These are phyloP conservation scores for Diarsia brunnea DNA, from an alignment of 2,888 invertebrate genomes.

Conservation along the genomic window DNA sequence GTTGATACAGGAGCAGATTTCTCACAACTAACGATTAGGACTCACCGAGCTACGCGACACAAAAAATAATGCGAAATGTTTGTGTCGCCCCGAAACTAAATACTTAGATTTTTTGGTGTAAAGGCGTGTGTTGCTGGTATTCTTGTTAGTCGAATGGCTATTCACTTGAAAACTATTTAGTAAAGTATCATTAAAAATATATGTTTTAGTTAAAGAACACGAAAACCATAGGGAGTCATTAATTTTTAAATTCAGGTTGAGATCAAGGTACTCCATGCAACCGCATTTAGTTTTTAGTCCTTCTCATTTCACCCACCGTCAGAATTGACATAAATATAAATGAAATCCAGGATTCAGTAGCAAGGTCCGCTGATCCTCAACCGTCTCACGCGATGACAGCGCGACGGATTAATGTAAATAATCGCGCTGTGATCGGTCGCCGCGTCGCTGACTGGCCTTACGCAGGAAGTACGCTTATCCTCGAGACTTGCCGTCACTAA, in stretches of 20 bases:
- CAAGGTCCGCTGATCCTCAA: constrained; percentile 53
- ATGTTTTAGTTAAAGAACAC: neutral
- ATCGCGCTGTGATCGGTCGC: constrained; percentile 73
- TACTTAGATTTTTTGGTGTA: neutral
- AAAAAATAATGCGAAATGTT: constrained; percentile 56
- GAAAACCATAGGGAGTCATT: neutral
- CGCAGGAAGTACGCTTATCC: constrained; percentile 85
- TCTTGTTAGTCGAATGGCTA: neutral
- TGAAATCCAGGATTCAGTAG: constrained; percentile 26
- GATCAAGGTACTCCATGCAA: neutral
- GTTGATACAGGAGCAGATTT: constrained; percentile 74
- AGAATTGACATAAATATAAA: constrained; percentile 20
- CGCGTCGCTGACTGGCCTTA: constrained; percentile 64
- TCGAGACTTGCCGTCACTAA: constrained; percentile 71
- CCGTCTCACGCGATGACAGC: constrained; percentile 70
- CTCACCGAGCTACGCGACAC: constrained; percentile 61
- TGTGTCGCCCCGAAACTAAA: constrained; percentile 38
- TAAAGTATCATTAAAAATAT: neutral
- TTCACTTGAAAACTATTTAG: neutral
- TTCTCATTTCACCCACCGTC: neutral
- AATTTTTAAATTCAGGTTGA: constrained; percentile 3
- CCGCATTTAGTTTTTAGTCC: neutral
- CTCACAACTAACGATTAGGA: constrained; percentile 75
- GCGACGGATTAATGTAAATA: constrained; percentile 85
- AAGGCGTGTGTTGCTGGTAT: neutral